phyloP scores from a whole-genome alignment of 2,797 vertebrate genomes.

The Australoheros facetus region DNA sequence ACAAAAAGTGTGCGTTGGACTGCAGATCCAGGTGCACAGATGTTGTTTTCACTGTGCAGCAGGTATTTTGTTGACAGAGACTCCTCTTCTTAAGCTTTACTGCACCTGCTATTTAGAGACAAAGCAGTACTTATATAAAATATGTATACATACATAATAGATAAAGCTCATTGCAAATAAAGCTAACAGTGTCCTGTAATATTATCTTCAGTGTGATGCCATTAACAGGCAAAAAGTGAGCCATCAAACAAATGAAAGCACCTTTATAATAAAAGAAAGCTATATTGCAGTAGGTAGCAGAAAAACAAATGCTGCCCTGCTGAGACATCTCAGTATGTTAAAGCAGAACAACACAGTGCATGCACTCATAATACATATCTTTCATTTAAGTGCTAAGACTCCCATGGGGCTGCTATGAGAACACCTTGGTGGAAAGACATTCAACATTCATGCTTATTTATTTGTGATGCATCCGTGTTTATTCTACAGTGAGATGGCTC shows the following conservation, averaged over 20 bases:
- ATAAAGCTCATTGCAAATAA: slow-evolving; percentile 38
- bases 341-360: slow-evolving; percentile 13
- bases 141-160: slow-evolving; percentile 29
- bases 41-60: not conserved
- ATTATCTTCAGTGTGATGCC: not conserved
- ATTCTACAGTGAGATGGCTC: slow-evolving; percentile 44
- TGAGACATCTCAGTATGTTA: slow-evolving; percentile 17
- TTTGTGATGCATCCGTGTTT: slow-evolving; percentile 53
- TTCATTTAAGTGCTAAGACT: slow-evolving; percentile 21
- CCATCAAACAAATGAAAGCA: slow-evolving; percentile 1
- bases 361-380: slow-evolving; percentile 9
- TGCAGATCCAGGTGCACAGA: slow-evolving; percentile 4
- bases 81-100: not conserved
- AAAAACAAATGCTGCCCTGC: slow-evolving; percentile 13
- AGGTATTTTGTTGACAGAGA: not conserved
- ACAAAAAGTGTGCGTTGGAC: not conserved
- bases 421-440: slow-evolving; percentile 46
- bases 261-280: slow-evolving; percentile 3
- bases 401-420: slow-evolving; percentile 44
- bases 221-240: slow-evolving; percentile 25
- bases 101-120: slow-evolving; percentile 1
- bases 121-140: not conserved
- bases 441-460: slow-evolving; percentile 46
- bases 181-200: slow-evolving; percentile 21
- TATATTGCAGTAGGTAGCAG: not conserved